Evolutionary conservation across 2,797 vertebrate species (phyloP).

Genomic region (Lutjanus campechanus): DNA sequence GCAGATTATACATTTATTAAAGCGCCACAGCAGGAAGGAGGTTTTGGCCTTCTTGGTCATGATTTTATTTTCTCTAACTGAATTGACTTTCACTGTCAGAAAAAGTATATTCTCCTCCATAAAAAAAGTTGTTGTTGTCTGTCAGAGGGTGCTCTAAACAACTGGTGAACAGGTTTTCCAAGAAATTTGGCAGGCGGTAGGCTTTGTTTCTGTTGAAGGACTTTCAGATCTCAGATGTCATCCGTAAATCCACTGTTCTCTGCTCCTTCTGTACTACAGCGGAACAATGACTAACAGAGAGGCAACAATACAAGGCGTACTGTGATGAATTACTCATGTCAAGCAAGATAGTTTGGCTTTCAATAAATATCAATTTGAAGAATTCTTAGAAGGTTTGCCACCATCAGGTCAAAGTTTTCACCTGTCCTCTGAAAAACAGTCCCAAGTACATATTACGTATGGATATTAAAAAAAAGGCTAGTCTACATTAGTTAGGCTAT

Average conservation of each 20-base stretch:
- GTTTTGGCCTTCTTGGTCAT: conserved; percentile 10
- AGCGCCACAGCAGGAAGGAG: background rate
- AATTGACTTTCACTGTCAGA: conserved; percentile 13
- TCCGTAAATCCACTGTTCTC: conserved; percentile 1
- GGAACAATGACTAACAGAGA: background rate
- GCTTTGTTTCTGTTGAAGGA: conserved; percentile 19
- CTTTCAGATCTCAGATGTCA: conserved; percentile 32
- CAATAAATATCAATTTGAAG: background rate
- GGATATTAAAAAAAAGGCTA: too few species aligned
- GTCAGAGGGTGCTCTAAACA: conserved; percentile 28
- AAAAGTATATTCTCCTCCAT: background rate
- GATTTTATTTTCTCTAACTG: conserved; percentile 25
- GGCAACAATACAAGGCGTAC: background rate
- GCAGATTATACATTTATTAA: conserved; percentile 43
- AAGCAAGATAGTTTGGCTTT: background rate
- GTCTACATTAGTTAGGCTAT: too few species aligned
- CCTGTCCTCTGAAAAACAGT: too few species aligned
- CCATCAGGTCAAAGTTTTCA: too few species aligned
- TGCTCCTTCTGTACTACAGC: background rate
- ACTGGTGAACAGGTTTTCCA: conserved; percentile 16
- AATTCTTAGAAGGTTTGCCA: background rate
- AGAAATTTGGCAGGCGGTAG: conserved; percentile 10
- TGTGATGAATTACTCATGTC: conserved; percentile 10
- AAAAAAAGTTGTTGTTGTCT: background rate
- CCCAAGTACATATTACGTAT: too few species aligned